A percentile compares a stretch with the other conserved stretches of the same genome.
Conservation (phyloP, 2,113 vertebrate species). For the Centropus unirufus region DNA sequence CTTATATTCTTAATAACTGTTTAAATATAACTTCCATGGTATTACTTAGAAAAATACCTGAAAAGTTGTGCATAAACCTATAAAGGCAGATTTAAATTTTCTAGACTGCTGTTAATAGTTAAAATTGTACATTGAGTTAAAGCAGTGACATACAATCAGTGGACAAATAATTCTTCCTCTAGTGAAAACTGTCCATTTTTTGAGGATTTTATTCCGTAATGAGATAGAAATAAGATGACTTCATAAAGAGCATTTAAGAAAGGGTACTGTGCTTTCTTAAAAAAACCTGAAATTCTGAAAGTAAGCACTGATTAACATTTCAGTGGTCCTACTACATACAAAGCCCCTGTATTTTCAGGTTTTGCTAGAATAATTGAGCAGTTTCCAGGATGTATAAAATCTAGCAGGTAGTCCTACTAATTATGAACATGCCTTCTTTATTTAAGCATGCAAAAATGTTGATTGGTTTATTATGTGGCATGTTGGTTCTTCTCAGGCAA, state of each 20-base stretch:
- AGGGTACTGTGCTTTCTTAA: neutral
- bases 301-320: neutral
- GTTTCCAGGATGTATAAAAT: neutral
- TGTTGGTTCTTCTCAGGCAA: constrained; percentile 36
- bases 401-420: neutral
- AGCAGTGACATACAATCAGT: neutral
- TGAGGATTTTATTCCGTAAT: neutral
- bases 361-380: neutral
- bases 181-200: neutral
- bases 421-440: neutral
- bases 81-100: neutral
- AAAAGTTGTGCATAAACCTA: neutral
- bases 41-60: neutral
- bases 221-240: neutral
- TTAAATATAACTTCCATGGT: neutral
- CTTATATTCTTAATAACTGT: neutral
- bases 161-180: neutral
- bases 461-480: neutral
- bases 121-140: neutral
- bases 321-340: neutral
- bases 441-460: neutral
- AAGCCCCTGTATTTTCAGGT: neutral
- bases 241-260: neutral
- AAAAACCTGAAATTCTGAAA: neutral
- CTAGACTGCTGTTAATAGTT: neutral